Evolutionary conservation across 2,797 vertebrate genomes (phyloP).

Genomic region (Mormyrus hasselquistii): DNA sequence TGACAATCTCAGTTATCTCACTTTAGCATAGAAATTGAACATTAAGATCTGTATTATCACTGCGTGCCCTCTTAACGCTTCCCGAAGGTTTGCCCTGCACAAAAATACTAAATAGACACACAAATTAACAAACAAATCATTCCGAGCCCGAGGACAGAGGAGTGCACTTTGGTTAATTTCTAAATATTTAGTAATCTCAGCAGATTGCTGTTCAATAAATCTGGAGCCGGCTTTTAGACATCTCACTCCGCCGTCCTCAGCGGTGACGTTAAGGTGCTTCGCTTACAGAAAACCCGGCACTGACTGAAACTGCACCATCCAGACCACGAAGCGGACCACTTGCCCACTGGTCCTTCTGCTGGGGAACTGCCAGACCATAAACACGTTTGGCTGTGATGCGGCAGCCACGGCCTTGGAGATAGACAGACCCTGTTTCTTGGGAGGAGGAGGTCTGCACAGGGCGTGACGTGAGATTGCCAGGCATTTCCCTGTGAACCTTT

Average conservation of each 20-base stretch:
- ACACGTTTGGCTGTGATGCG: background rate
- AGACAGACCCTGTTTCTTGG: background rate
- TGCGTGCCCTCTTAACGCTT: background rate
- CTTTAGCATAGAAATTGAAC: background rate
- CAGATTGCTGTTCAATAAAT: background rate
- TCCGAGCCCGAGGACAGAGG: background rate
- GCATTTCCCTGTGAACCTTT: background rate
- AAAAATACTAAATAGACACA: background rate
- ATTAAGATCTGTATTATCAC: background rate
- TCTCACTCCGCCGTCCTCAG: background rate
- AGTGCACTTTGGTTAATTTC: background rate
- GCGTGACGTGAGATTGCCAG: background rate
- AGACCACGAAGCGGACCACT: background rate
- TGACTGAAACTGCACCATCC: background rate
- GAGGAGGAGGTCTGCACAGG: background rate
- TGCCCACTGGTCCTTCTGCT: background rate
- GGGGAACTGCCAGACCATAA: background rate
- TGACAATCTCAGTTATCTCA: background rate
- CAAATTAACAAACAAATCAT: background rate
- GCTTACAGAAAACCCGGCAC: background rate
- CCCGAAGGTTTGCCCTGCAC: background rate
- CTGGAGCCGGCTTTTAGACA: background rate
- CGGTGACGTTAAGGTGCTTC: background rate
- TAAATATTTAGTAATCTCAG: background rate
- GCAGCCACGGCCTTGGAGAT: background rate